phyloP scores from a whole-genome alignment of 2,113 vertebrate genomes.

The Sialia sialis region DNA sequence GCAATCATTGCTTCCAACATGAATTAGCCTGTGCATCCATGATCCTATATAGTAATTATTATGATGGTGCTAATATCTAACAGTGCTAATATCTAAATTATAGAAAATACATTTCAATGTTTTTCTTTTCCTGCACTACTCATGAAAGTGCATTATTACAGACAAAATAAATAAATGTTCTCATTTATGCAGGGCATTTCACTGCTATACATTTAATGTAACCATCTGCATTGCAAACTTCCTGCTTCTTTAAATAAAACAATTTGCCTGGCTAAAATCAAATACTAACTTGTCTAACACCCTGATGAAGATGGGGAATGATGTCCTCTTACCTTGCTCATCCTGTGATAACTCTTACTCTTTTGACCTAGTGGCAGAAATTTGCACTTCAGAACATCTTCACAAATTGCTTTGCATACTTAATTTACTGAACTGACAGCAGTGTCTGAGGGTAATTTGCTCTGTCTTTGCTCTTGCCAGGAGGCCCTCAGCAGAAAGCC shows the following conservation, averaged over 20 bases:
- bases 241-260: neutral
- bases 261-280: neutral
- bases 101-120: rapidly evolving
- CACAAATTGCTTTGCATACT: conserved; percentile 40
- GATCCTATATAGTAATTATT: neutral
- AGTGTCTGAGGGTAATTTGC: conserved; percentile 23
- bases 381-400: conserved; percentile 31
- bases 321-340: neutral
- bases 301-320: neutral
- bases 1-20: neutral
- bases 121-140: neutral
- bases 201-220: neutral
- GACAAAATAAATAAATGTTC: neutral
- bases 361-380: conserved; percentile 31
- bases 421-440: conserved; percentile 39
- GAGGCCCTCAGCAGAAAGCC: conserved; percentile 30
- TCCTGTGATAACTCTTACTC: conserved; percentile 11
- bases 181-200: neutral
- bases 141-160: neutral
- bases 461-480: conserved; percentile 30
- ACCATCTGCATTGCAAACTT: neutral
- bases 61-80: neutral
- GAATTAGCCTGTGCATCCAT: neutral
- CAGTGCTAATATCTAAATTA: neutral
- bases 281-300: neutral